Evolutionary conservation across 2,797 vertebrate species (phyloP), one percentile per base, ranked within the genome.

Genomic region (Pempheris klunzingeri): DNA sequence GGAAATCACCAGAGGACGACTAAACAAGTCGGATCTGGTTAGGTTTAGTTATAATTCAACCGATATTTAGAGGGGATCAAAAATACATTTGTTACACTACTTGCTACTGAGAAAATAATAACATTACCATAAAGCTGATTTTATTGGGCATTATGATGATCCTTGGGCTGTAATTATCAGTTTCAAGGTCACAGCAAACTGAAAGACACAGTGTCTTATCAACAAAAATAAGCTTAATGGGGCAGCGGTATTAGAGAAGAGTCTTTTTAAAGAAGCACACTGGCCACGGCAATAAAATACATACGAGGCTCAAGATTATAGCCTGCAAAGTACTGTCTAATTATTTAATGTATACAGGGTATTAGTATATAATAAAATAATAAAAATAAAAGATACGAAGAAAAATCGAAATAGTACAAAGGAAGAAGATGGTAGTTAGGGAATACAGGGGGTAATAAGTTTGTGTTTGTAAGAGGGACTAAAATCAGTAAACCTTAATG

Each of bases 81-180:
- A 59, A 69, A 67, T 57, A 44, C 36, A 85, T 86, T 82, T 77
- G 83, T 80, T 73, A 61, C 77, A 74, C 47, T 58, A 20, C 41
- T 83, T 38, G 32, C 52, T 41, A 32, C 30, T 57, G 66, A 79
- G 55, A 71, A 62, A 84, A 85, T 64, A 86, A 82, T 62, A 84
- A 77, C 46, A 87, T 88, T 80, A 85, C 72, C 81, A 84, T 84
- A 83, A 84, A 78, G 87, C 80, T 72, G 73, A 85, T 86, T 82
- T 83, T 10, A 30, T 34, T 49, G 74, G 71, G 61, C 81, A 64
- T 72, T 79, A 50, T 55, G 34, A 73, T 50, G 80, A 82, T 81
- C 65, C 64, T 54, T 30, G 28, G 57, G 81, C 71, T 84, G 53
- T 74, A 82, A 87, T 88, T 86, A 90, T 80, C 70, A 79, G 71